A percentile compares a stretch with the other conserved stretches of the same genome.
Evolutionary conservation across 2,113 vertebrate species (phyloP).

Genomic region (Laticauda laticaudata): DNA sequence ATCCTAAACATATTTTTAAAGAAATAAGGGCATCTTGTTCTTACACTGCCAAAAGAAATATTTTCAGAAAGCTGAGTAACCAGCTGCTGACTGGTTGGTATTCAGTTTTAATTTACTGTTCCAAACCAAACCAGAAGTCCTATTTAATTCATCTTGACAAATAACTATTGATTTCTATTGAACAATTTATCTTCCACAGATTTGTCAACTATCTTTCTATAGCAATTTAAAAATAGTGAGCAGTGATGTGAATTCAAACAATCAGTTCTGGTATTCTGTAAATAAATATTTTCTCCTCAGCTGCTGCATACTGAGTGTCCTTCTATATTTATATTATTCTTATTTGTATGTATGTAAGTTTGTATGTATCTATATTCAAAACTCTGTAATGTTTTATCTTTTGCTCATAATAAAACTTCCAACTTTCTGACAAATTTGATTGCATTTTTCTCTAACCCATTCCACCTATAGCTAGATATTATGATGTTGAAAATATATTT

Average conservation of each 20-base stretch:
- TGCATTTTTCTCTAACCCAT: neutral
- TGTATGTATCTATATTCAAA: neutral
- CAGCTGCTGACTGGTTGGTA: neutral
- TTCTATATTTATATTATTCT: neutral
- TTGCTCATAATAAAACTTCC: neutral
- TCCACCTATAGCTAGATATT: neutral
- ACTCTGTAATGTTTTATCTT: neutral
- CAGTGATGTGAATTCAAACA: neutral
- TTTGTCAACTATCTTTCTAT: neutral
- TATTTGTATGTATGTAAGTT: too few species aligned
- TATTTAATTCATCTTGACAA: neutral
- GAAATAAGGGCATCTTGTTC: neutral
- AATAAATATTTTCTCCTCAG: neutral
- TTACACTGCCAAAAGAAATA: neutral
- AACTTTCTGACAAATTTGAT: neutral
- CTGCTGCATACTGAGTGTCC: neutral
- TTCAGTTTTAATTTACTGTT: neutral
- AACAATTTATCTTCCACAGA: neutral
- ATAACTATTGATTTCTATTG: neutral
- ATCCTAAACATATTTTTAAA: neutral
- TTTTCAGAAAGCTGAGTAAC: neutral
- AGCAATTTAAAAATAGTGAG: neutral
- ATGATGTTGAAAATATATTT: neutral
- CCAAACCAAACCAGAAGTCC: neutral
- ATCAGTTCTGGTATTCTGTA: neutral